Base-by-base conservation (phyloP, 2,888 invertebrate genomes). In the Neocrepidodera transversa region DNA sequence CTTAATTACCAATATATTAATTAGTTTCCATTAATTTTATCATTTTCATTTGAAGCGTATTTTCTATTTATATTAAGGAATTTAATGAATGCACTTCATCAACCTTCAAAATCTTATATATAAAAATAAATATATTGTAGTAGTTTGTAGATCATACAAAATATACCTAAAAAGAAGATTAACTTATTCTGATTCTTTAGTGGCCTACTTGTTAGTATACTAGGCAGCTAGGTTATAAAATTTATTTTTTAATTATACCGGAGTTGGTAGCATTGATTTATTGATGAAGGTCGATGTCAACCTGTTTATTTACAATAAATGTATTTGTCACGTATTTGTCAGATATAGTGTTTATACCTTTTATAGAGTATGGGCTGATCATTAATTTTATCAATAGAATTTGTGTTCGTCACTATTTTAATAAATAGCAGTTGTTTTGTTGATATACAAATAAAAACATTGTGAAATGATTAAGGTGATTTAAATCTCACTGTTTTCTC, bases 321-420 rank as follows among this genome's bases (percentile, higher is more conserved):
- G 36, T 43, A 53, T 54, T 54, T 54, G 45, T 54, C 54, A 54
- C 45, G 32, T 36, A 54, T 54, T 53, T 53, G 51, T 54, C 36
- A 54, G 28, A 17, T 36, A 11, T 45, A 54, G 35, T 26, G 23
- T 45, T 30, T 23, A 45, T 13, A 54, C 28, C 30, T 40, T 51
- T n/a, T 26, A 47, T 36, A 13, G 54, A 54, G 14, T 45, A 54
- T 43, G 53, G 35, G 26, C 36, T 54, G 17, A 45, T 45, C 16
- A 23, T 16, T 45, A 54, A 45, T 43, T 35, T n/a, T n/a, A 45
- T 7, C 8, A 7, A 26, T 45, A 26, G 10, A 45, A 45, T 45
- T 26, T 28, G 26, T 26, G 18, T 45, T 30, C 18, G 20, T 23
- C 16, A 26, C 11, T 28, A 18, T 54, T 11, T 26, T 43, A 20